A percentile compares a stretch with the other conserved stretches of the same genome.
These are phyloP conservation scores for Lanius collurio DNA, from an alignment of 2,113 vertebrate species.

Conservation along the genomic window DNA sequence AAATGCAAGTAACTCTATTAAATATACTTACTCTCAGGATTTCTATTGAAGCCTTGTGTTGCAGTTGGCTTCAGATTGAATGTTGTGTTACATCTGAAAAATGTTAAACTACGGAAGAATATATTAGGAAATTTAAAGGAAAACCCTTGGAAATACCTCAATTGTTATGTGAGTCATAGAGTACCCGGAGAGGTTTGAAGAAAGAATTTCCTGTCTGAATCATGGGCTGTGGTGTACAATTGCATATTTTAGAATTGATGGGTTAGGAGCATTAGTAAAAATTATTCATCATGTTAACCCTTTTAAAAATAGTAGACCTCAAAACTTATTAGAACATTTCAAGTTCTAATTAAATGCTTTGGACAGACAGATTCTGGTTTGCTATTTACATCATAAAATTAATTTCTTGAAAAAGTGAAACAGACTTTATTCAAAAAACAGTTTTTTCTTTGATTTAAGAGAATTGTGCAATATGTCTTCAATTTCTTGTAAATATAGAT, in stretches of 20 bases:
- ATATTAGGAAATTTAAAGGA: constrained; percentile 26
- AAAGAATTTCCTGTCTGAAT: constrained; percentile 55
- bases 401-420: neutral
- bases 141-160: constrained; percentile 36
- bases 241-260: constrained; percentile 18
- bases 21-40: neutral
- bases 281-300: neutral
- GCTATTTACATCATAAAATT: neutral
- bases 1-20: neutral
- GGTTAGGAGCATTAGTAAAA: neutral
- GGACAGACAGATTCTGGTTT: neutral
- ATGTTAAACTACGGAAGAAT: constrained; percentile 22
- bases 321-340: neutral
- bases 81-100: neutral
- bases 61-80: neutral
- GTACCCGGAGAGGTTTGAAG: neutral
- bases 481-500: neutral
- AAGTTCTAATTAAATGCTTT: neutral
- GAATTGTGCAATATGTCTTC: neutral
- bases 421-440: neutral
- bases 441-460: neutral
- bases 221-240: neutral
- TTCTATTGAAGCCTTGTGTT: neutral
- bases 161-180: constrained; percentile 40
- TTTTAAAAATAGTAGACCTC: neutral